A percentile compares a stretch with the other conserved stretches of the same genome.
These are phyloP conservation scores for Raja brachyura DNA, from an alignment of 2,113 vertebrate genomes.

Conservation along the genomic window DNA sequence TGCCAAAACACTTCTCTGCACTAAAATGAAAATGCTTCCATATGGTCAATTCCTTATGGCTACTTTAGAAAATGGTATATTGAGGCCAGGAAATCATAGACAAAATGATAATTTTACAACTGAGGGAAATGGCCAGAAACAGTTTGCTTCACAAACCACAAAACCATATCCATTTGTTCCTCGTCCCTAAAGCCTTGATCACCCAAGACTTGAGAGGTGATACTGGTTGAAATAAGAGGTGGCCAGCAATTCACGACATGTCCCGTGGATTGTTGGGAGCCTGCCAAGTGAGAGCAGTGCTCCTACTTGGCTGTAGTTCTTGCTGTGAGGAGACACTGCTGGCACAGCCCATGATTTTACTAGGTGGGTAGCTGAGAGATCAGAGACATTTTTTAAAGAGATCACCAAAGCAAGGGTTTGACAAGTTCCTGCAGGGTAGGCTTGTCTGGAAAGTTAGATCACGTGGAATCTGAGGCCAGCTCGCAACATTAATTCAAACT, in stretches of 20 bases:
- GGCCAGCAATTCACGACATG: not conserved
- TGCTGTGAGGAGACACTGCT: not conserved
- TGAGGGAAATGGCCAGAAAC: not conserved
- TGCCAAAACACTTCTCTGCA: conserved; percentile 25
- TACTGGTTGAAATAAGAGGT: not conserved
- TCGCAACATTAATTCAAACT: too few relatives aligned
- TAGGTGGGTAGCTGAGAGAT: not conserved
- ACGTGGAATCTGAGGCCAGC: too few relatives aligned
- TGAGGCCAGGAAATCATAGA: not conserved
- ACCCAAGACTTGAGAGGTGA: not conserved
- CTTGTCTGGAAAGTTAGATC: too few relatives aligned
- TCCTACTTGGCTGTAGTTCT: not conserved
- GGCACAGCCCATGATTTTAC: not conserved
- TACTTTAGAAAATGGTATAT: not conserved
- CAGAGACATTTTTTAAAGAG: not conserved
- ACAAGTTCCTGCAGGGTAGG: too few relatives aligned
- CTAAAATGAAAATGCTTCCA: not conserved
- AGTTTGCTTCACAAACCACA: not conserved
- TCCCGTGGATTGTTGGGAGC: not conserved
- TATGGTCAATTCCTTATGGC: not conserved
- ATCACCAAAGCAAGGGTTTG: too few relatives aligned
- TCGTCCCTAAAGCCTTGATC: not conserved
- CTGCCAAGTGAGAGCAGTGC: not conserved
- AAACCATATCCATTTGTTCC: not conserved
- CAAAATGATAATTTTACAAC: not conserved